Percentiles rank a stretch among this genome's conserved stretches.
These are phyloP conservation scores for Eurystomus gularis DNA, from an alignment of 2,113 vertebrate genomes.

Conservation along the genomic window DNA sequence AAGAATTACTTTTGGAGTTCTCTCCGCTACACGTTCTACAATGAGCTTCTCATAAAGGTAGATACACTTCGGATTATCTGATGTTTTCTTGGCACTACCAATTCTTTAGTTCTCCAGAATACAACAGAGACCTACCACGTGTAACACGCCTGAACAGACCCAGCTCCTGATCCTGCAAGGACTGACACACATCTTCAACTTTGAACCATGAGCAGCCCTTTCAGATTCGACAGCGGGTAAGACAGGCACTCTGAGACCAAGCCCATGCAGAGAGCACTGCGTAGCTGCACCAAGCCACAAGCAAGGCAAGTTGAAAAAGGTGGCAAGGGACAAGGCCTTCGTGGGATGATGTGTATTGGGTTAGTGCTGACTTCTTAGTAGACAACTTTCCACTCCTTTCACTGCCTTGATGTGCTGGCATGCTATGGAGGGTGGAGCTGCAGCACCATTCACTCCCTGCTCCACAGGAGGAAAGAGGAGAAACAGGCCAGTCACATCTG, in stretches of 20 bases:
- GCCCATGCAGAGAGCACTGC: rapidly evolving
- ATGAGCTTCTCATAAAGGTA: constrained; percentile 7
- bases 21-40: not conserved
- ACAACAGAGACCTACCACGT: not conserved
- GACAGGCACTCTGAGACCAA: rapidly evolving
- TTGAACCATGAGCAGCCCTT: not conserved
- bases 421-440: constrained; percentile 22
- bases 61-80: constrained; percentile 31
- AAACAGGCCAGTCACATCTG: constrained; percentile 11
- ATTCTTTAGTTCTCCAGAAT: not conserved
- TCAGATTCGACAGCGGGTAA: rapidly evolving
- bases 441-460: not conserved
- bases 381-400: not conserved
- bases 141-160: not conserved
- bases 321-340: not conserved
- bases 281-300: not conserved
- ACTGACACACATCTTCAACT: not conserved
- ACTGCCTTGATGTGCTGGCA: not conserved
- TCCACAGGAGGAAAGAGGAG: not conserved
- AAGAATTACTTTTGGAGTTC: constrained; percentile 18
- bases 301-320: not conserved
- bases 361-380: not conserved
- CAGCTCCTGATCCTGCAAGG: not conserved
- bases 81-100: not conserved
- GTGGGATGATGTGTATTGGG: not conserved